A percentile compares a stretch with the other conserved stretches of the same genome.
phyloP scores from a whole-genome alignment of 1,140 invertebrate species.

The Atta cephalotes region DNA sequence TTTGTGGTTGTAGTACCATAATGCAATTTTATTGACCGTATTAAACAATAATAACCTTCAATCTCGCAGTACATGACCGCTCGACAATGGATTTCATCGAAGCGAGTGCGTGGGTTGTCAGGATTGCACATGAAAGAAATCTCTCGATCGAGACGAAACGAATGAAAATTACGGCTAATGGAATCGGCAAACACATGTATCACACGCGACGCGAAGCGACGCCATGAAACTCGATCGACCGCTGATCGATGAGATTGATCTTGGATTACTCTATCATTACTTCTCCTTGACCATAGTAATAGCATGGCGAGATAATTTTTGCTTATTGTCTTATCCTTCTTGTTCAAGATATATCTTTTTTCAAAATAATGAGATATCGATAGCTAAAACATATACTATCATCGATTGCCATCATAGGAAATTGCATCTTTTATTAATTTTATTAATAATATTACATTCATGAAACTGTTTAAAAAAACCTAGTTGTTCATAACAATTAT shows the following conservation, averaged over 20 bases:
- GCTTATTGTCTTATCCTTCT: slow-evolving; percentile 12
- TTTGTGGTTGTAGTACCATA: slow-evolving; percentile 68
- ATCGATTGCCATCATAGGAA: not conserved
- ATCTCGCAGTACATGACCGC: slow-evolving; percentile 66
- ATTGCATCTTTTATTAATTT: slow-evolving; percentile 10
- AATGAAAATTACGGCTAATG: slow-evolving; percentile 58
- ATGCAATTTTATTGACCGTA: slow-evolving; percentile 75
- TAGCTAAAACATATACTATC: not conserved
- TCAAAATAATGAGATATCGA: slow-evolving; percentile 8
- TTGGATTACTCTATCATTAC: slow-evolving; percentile 48
- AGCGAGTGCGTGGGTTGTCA: slow-evolving; percentile 61
- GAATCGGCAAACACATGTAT: slow-evolving; percentile 34
- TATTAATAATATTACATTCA: slow-evolving; percentile 15
- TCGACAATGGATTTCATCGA: slow-evolving; percentile 75
- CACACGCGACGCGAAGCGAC: slow-evolving; percentile 28
- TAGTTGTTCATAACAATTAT: not conserved
- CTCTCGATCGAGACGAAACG: slow-evolving; percentile 54
- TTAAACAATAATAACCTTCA: slow-evolving; percentile 78
- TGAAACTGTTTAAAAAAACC: not conserved
- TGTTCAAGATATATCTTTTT: not conserved
- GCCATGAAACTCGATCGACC: slow-evolving; percentile 28
- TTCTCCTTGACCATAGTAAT: slow-evolving; percentile 28
- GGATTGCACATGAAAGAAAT: slow-evolving; percentile 53
- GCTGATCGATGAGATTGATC: slow-evolving; percentile 54
- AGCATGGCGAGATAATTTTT: slow-evolving; percentile 31